These are phyloP conservation scores for Marcusenius ussheri DNA, from an alignment of 2,113 vertebrate species.

Conservation along the genomic window DNA sequence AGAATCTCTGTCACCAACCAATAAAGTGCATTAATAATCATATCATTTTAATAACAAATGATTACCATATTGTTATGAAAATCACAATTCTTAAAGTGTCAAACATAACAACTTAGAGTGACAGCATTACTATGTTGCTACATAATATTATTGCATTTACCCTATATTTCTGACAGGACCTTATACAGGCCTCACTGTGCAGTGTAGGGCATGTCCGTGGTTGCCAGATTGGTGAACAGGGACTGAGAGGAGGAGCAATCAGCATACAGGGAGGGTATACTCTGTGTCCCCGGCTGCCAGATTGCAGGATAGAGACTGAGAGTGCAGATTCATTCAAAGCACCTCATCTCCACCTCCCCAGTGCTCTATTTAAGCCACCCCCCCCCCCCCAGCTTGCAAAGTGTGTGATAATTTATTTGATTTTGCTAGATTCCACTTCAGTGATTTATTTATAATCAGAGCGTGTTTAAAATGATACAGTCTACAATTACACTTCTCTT, in stretches of 20 bases:
- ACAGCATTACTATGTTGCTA: not conserved
- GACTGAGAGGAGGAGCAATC: not conserved
- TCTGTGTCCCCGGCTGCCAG: not conserved
- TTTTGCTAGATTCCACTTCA: not conserved
- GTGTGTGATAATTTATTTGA: not conserved
- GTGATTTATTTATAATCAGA: slow-evolving; percentile 7
- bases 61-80: not conserved
- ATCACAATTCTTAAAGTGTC: not conserved
- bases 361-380: not conserved
- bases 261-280: not conserved
- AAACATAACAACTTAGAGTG: not conserved
- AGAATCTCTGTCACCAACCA: not conserved
- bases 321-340: not conserved
- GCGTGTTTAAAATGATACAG: not conserved
- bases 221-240: not conserved
- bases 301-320: not conserved
- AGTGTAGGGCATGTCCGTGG: not conserved
- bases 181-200: not conserved
- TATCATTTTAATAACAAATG: not conserved
- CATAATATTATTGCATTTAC: not conserved
- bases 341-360: not conserved
- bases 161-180: not conserved
- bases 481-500: not conserved
- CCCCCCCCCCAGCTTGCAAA: not conserved
- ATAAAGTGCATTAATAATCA: not conserved